Evolutionary conservation across 1,140 invertebrate genomes (phyloP).

Genomic region (Drosophila mayri): DNA sequence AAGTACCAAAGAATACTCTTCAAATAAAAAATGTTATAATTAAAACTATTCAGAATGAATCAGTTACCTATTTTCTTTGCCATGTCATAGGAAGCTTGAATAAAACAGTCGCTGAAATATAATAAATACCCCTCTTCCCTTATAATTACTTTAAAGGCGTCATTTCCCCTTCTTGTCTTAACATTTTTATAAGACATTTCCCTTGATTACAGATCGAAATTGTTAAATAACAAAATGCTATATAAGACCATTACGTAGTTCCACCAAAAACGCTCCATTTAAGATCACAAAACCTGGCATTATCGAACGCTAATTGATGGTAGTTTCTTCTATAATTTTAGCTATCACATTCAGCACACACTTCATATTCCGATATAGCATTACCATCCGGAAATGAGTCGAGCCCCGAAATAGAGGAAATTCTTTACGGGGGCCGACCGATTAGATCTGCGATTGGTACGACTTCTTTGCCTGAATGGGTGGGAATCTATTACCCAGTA

Average conservation of each 20-base stretch:
- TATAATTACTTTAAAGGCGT: background rate
- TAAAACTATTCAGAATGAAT: background rate
- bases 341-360: conserved; percentile 18
- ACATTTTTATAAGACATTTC: conserved; percentile 1
- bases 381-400: conserved; percentile 67
- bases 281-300: conserved; percentile 6
- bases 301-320: conserved; percentile 14
- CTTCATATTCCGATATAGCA: background rate
- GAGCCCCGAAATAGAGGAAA: conserved; percentile 58
- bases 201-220: conserved; percentile 1
- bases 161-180: background rate
- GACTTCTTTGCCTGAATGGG: conserved; percentile 3
- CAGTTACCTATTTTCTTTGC: background rate
- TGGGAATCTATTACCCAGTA: conserved; percentile 4
- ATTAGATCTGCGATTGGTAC: conserved; percentile 25
- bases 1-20: background rate
- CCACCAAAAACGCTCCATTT: conserved; percentile 16
- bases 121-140: too few relatives aligned
- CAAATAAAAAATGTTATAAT: background rate
- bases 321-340: conserved; percentile 25
- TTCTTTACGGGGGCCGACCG: conserved; percentile 23
- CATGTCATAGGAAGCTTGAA: too few relatives aligned
- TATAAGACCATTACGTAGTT: conserved; percentile 18
- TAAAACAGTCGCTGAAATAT: background rate
- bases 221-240: background rate